Evolutionary conservation across 1,140 invertebrate genomes (phyloP).

Genomic region (Orius insidiosus): DNA sequence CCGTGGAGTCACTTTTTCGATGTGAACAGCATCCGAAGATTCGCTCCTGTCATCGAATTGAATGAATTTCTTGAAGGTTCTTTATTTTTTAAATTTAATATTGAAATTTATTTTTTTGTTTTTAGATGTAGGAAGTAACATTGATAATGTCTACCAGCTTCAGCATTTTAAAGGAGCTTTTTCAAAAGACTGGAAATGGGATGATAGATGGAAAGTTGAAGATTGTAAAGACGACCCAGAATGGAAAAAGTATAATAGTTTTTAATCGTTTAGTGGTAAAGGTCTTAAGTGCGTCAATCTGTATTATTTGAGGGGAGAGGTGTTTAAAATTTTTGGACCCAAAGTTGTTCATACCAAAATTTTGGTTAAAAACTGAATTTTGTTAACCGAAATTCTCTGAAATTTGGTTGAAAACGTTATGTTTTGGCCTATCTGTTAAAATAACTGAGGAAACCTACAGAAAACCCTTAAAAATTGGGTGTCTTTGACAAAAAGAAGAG

Average conservation of each 20-base stretch:
- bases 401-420: no score
- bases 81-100: no score
- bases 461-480: no score
- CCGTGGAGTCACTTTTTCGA: constrained; percentile 82
- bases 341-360: no score
- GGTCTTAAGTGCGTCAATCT: constrained; percentile 21
- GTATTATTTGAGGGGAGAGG: no score
- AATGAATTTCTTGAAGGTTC: constrained; percentile 56
- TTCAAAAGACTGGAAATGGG: constrained; percentile 34
- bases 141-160: constrained; percentile 65
- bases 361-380: no score
- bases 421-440: no score
- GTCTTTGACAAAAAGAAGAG: no score
- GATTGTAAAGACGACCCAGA: constrained; percentile 27
- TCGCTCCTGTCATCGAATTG: constrained; percentile 77
- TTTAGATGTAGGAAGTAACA: constrained; percentile 18
- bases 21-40: constrained; percentile 53
- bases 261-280: constrained; percentile 5
- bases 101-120: no score
- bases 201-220: constrained; percentile 58
- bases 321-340: no score
- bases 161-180: constrained; percentile 63
- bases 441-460: no score
- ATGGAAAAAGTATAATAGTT: constrained; percentile 18
- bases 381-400: no score